Evolutionary conservation across 2,113 vertebrate genomes (phyloP), one percentile per base, ranked within the genome.

Genomic region (Etheostoma cragini): DNA sequence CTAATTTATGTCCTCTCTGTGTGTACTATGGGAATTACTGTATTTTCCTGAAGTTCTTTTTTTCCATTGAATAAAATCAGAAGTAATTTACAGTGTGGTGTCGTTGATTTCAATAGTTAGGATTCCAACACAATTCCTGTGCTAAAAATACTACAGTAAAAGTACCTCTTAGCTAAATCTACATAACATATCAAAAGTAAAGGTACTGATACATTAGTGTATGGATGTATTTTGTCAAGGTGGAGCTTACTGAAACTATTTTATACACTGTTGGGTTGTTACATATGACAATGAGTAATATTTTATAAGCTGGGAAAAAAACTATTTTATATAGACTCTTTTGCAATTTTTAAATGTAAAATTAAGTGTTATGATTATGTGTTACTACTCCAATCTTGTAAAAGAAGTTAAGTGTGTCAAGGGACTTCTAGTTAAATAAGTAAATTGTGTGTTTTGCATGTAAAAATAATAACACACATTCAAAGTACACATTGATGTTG

Each of bases 31-130:
- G 93, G 90, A 93, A 91, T 93, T 89, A 87, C 88, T 94, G 89
- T 94, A 92, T 92, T 92, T 93, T 93, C 92, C 89, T 89, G 72
- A 94, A 92, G 81, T 87, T 93, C 82, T 91, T 89, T 93, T 82
- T 89, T 85, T 88, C 62, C 89, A 81, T 91, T 92, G 89, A 94
- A 94, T 94, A 94, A 94, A 94, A 88, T 89, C 91, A 75, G 82
- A 92, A 90, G 81, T 91, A 92, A 94, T 94, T 92, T 92, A 93
- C 91, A 80, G 53, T 83, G 58, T 69, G 8, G 8, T 22, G 76
- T 87, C 10, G 0, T 70, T 71, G 13, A 80, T 71, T 63, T 5
- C 19, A 1, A 52, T 45, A 11, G 6, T 49, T 42, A 42, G 38
- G 38, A 42, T 42, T 42, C 38, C 38, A 42, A 42, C 10, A 42